phyloP scores from a whole-genome alignment of 1,140 invertebrate species.

The Drosophila novamexicana region DNA sequence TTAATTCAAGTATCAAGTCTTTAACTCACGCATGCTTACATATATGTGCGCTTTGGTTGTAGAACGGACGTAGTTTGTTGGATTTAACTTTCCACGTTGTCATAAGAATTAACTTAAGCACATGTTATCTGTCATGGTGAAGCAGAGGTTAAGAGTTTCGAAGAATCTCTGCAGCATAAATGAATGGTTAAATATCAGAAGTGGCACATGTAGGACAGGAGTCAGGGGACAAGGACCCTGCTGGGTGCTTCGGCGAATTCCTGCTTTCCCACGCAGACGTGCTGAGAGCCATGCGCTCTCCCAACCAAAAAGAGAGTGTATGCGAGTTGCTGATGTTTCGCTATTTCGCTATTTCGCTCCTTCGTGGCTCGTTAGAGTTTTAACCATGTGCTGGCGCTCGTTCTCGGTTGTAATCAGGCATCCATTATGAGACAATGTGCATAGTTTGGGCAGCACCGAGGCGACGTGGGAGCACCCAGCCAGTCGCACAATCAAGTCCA shows the following conservation, averaged over 20 bases:
- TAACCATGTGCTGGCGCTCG: conserved; percentile 44
- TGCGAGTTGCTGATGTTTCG: conserved; percentile 19
- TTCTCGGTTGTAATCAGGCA: conserved; percentile 51
- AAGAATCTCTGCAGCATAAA: neutral
- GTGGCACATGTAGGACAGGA: conserved; percentile 6
- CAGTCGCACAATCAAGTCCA: conserved; percentile 50
- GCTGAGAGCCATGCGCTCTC: conserved; percentile 23
- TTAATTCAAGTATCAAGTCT: neutral
- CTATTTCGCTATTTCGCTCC: conserved; percentile 10
- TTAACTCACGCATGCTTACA: neutral
- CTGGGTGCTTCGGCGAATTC: conserved; percentile 28
- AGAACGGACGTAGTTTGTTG: no score
- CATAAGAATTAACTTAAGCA: no score
- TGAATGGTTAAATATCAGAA: conserved; percentile 7
- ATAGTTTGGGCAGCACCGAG: conserved; percentile 38
- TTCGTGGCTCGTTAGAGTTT: conserved; percentile 51
- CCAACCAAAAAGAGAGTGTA: conserved; percentile 1
- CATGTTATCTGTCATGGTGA: no score
- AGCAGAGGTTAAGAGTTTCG: no score
- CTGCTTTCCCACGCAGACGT: conserved; percentile 40
- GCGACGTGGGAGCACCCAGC: conserved; percentile 22
- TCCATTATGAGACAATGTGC: conserved; percentile 55
- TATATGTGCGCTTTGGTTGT: no score
- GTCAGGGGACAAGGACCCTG: conserved; percentile 8
- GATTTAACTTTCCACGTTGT: no score